These are phyloP conservation scores for Aphidius ervi DNA, from an alignment of 1,140 invertebrate genomes.

Conservation along the genomic window DNA sequence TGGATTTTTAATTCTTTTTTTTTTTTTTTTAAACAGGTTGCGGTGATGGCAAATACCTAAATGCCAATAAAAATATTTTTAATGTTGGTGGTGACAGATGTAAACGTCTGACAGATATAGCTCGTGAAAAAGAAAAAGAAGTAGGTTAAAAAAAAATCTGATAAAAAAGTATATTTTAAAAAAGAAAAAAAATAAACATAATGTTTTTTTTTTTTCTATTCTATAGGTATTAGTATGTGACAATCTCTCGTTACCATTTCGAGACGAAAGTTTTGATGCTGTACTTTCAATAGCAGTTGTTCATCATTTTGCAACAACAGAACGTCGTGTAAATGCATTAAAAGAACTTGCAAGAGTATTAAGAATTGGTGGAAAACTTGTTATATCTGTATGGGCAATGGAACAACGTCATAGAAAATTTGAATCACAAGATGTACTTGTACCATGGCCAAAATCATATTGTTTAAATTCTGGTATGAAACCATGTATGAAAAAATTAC, in stretches of 20 bases:
- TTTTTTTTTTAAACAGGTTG: conserved; percentile 63
- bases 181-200: neutral
- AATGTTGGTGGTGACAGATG: conserved; percentile 86
- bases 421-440: conserved; percentile 88
- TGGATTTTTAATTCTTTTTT: too few relatives aligned
- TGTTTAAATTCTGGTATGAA: conserved; percentile 35
- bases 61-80: conserved; percentile 79
- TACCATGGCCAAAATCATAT: conserved; percentile 78
- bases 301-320: conserved; percentile 90
- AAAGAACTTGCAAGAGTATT: conserved; percentile 83
- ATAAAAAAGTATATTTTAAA: conserved; percentile 1
- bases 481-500: conserved; percentile 28
- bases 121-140: conserved; percentile 76
- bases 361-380: conserved; percentile 83
- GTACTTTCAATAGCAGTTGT: conserved; percentile 92
- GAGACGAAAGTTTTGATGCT: conserved; percentile 90
- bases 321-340: conserved; percentile 80
- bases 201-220: neutral
- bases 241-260: conserved; percentile 84
- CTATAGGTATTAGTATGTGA: conserved; percentile 79
- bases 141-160: conserved; percentile 49
- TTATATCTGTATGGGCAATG: conserved; percentile 96
- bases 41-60: conserved; percentile 89
- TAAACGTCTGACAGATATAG: conserved; percentile 70
- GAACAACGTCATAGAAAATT: conserved; percentile 89